Percentiles rank a stretch among this genome's conserved stretches.
Conservation (phyloP, 2,113 vertebrate species). For the Phyllopteryx taeniolatus region DNA sequence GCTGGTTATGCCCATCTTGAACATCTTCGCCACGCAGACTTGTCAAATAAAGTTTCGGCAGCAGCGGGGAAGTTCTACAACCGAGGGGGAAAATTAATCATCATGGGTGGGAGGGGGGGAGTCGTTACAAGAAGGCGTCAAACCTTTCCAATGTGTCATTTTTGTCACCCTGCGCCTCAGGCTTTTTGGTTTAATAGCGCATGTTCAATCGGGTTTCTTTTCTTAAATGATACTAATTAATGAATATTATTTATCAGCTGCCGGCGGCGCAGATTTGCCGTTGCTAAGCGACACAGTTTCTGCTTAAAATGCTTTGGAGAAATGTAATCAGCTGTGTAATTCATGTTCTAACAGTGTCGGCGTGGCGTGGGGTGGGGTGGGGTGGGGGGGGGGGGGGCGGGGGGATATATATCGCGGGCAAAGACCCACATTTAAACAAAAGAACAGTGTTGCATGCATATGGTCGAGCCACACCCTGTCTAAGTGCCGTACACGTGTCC, state of each 20-base stretch:
- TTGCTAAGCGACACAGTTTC: slow-evolving; percentile 63
- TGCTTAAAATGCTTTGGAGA: slow-evolving; percentile 41
- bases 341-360: slow-evolving; percentile 27
- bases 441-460: too few species aligned
- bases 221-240: slow-evolving; percentile 49
- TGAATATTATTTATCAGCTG: slow-evolving; percentile 47
- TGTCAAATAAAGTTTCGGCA: slow-evolving; percentile 38
- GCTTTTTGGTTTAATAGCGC: slow-evolving; percentile 11
- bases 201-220: slow-evolving; percentile 38
- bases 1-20: slow-evolving; percentile 43
- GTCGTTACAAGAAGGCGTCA: slow-evolving; percentile 42
- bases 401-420: neutral
- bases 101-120: slow-evolving; percentile 18
- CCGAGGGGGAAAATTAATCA: slow-evolving; percentile 23
- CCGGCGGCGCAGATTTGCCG: slow-evolving; percentile 31
- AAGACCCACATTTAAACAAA: too few species aligned
- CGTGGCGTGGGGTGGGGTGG: neutral
- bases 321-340: slow-evolving; percentile 60
- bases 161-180: slow-evolving; percentile 16
- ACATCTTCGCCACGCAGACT: slow-evolving; percentile 53
- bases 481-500: too few species aligned
- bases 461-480: too few species aligned
- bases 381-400: neutral
- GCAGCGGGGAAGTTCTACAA: slow-evolving; percentile 19
- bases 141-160: slow-evolving; percentile 41